Evolutionary conservation across 2,797 vertebrate genomes (phyloP), one percentile per base, ranked within the genome.

Genomic region (Cetoscarus ocellatus): DNA sequence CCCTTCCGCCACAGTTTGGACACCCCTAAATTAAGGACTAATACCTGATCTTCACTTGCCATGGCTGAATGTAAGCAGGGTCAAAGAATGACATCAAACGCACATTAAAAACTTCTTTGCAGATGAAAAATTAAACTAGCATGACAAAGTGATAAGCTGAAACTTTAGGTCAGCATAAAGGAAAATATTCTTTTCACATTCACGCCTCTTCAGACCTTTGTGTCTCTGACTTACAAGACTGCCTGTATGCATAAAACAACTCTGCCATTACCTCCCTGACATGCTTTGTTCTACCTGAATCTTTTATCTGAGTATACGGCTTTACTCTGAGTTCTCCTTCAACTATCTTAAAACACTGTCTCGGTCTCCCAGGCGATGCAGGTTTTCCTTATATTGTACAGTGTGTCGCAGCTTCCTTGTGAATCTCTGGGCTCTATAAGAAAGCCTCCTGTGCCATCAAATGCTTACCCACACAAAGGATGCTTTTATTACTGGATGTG

Each of bases 261-360:
- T 27, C 14, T n/a, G 9, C 14, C 19, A 36, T n/a, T 34, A 42
- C 60, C 34, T 48, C 56, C 8, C 12, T 9, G 11, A 60, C 67
- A 63, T 39, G 64, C 52, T 54, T 51, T 77, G 54, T 63, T 77
- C 50, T 45, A 38, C 34, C 13, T 38, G 0, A 54, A 58, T 18
- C 42, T 70, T 69, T 73, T 13, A 67, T 75, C 44, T 75, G 10
- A 47, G 38, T 53, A 15, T 53, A 18, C 9, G 42, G 53, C 64
- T 52, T 45, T 54, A 55, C 18, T 39, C 36, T 1, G 27, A 40
- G 15, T 18, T 54, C n/a, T 50, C 38, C 15, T 15, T 35, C 63
- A 39, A 45, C 44, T 55, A 18, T 34, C 27, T 35, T 13, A 48
- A 38, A 40, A 55, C 51, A 44, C 38, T 43, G 36, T 17, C 40